Percentiles rank a stretch among this genome's conserved stretches.
These are phyloP conservation scores for Aricia agestis DNA, from an alignment of 1,140 invertebrate genomes.

Conservation along the genomic window DNA sequence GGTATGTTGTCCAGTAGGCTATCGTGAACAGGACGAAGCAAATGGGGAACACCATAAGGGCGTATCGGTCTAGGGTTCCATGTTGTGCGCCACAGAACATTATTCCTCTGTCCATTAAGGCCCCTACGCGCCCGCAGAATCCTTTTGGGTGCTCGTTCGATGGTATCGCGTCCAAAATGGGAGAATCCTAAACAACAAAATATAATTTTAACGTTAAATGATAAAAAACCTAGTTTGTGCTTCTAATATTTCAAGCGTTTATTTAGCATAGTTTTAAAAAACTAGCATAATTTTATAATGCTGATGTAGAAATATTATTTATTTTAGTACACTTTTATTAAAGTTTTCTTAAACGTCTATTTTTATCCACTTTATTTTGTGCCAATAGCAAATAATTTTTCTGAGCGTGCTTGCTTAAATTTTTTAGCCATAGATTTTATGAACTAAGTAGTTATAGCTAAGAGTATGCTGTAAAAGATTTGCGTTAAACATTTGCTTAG, in stretches of 20 bases:
- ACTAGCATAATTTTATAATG: too few relatives aligned
- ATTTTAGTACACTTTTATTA: too few relatives aligned
- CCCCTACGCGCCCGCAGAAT: conserved; percentile 53
- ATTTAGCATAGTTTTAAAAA: not conserved
- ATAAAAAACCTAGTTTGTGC: too few relatives aligned
- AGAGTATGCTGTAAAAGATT: too few relatives aligned
- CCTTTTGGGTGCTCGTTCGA: conserved; percentile 43
- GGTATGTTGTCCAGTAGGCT: conserved; percentile 83
- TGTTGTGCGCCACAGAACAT: conserved; percentile 78
- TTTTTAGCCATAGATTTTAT: too few relatives aligned
- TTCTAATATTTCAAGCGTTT: not conserved
- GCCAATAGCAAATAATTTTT: too few relatives aligned
- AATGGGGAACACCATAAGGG: conserved; percentile 82
- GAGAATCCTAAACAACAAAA: conserved; percentile 55
- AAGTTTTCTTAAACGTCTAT: too few relatives aligned
- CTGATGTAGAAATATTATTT: too few relatives aligned
- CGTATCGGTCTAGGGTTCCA: conserved; percentile 77
- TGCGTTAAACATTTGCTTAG: too few relatives aligned
- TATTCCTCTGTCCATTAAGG: conserved; percentile 70
- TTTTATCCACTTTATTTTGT: too few relatives aligned
- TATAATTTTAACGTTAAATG: not conserved
- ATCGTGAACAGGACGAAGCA: conserved; percentile 81
- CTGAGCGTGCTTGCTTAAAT: too few relatives aligned
- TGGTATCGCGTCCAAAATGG: conserved; percentile 65
- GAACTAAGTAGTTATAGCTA: too few relatives aligned